Evolutionary conservation across 1,140 invertebrate genomes (phyloP), one percentile per base, ranked within the genome.

Genomic region (Conus betulinus): DNA sequence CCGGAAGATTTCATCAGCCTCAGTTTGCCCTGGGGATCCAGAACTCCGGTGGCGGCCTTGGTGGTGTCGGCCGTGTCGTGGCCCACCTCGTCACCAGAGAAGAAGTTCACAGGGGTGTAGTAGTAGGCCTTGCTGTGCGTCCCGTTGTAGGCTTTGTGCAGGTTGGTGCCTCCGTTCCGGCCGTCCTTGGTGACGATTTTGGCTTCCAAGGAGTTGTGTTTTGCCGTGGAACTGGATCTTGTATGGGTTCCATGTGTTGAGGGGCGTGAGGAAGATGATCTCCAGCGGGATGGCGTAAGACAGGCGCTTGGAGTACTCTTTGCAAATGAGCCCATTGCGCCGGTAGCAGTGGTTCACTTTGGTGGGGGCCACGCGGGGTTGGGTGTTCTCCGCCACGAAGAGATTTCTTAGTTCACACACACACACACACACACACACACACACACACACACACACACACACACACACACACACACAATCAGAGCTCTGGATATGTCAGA

Each of bases 61-160:
- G 89, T 89, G 17, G 93, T 93, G 76, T 93, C 91, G 13, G 92
- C 90, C 3, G 10, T 25, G 87, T 92, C 92, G 10, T 82, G 51
- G 5, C 86, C 74, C 15, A 91, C 92, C 81, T 89, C 88, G 10
- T 76, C 85, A 7, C 71, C 84, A 15, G 76, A 51, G 87, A 91
- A 94, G 85, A 94, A 92, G 20, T 90, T 91, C 10, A 52, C 79
- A 2, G 93, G 93, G 4, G 93, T 94, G n/a, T 78, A 60, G 89
- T 92, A 94, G 89, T 88, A 94, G 55, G 76, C 51, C 6, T 90
- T 90, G 63, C 78, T 87, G 88, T 90, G 76, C 3, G 90, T 91
- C 15, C 93, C 93, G 88, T 92, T 92, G 78, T 85, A 94, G 10
- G 93, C 93, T 15, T 81, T 93, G 23, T 87, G 89, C 0, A 39